These are phyloP conservation scores for Atlantisia rogersi DNA, from an alignment of 2,113 vertebrate genomes.

Conservation along the genomic window DNA sequence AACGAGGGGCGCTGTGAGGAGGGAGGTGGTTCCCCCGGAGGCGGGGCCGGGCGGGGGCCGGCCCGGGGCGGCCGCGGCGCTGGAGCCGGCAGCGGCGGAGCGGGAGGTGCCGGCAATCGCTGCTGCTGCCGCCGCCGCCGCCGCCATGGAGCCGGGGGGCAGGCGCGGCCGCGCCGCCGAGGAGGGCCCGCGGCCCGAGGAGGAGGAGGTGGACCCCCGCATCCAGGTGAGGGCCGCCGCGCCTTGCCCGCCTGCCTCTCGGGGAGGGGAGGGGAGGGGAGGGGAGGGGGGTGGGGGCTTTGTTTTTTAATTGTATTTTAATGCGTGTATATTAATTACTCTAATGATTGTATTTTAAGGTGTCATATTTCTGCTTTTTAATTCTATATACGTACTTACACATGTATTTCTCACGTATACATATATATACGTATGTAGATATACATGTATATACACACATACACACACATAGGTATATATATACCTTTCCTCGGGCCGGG, in stretches of 20 bases:
- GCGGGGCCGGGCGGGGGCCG: neutral
- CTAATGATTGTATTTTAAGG: neutral
- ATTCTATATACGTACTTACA: neutral
- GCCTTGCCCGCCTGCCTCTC: neutral
- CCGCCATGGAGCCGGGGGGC: conserved; percentile 70
- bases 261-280: no score
- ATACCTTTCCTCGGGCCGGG: neutral
- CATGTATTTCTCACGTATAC: neutral
- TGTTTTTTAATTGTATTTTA: rapidly evolving
- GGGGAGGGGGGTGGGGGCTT: no score
- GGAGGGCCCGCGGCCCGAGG: conserved; percentile 43
- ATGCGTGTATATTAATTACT: rapidly evolving
- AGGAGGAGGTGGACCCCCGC: conserved; percentile 89
- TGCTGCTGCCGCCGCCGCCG: neutral
- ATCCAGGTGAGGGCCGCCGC: conserved; percentile 83
- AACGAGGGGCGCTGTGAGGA: neutral
- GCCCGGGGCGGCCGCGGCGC: neutral
- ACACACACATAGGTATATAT: rapidly evolving
- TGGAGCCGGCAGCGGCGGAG: neutral
- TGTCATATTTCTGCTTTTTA: neutral
- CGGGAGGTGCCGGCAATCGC: neutral
- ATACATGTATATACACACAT: rapidly evolving
- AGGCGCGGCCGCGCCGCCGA: conserved; percentile 55
- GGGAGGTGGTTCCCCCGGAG: neutral
- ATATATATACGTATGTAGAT: rapidly evolving